Conservation (phyloP, 2,797 vertebrate species). For the Protosalanx chinensis region DNA sequence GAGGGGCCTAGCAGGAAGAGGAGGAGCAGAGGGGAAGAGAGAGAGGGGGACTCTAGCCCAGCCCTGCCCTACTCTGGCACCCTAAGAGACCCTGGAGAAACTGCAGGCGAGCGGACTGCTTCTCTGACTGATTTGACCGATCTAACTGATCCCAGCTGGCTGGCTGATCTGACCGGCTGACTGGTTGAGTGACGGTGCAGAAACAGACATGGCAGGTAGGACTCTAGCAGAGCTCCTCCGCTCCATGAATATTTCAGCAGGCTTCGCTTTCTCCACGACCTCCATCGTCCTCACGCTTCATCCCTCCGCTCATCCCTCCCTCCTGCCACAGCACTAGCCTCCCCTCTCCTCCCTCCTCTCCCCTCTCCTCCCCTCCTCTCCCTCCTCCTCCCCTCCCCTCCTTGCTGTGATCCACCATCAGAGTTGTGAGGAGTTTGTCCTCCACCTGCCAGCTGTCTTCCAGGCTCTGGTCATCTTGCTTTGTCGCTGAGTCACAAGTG, state of each 20-base stretch:
- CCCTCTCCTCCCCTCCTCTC: no score
- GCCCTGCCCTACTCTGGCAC: background rate
- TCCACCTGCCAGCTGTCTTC: background rate
- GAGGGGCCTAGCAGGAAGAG: background rate
- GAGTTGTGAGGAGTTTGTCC: background rate
- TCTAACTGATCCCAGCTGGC: constrained; percentile 34
- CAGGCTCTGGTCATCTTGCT: background rate
- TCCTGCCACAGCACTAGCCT: background rate
- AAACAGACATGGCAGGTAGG: constrained; percentile 73
- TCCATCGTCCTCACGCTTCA: constrained; percentile 28
- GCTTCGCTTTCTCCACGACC: constrained; percentile 32
- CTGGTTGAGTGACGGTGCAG: constrained; percentile 50
- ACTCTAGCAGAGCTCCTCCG: constrained; percentile 38
- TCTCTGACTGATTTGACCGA: constrained; percentile 1
- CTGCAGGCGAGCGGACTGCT: background rate
- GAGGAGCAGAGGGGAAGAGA: constrained; percentile 20
- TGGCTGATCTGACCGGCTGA: constrained; percentile 42
- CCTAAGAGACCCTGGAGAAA: background rate
- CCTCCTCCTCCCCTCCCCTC: no score
- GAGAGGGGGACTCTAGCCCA: constrained; percentile 10
- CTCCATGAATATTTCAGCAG: constrained; percentile 63
- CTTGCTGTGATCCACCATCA: background rate
- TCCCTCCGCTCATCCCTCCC: background rate
- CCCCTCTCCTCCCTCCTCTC: background rate
- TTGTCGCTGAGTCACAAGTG: background rate